phyloP scores from a whole-genome alignment of 2,888 invertebrate genomes.

The Lycaena phlaeas region DNA sequence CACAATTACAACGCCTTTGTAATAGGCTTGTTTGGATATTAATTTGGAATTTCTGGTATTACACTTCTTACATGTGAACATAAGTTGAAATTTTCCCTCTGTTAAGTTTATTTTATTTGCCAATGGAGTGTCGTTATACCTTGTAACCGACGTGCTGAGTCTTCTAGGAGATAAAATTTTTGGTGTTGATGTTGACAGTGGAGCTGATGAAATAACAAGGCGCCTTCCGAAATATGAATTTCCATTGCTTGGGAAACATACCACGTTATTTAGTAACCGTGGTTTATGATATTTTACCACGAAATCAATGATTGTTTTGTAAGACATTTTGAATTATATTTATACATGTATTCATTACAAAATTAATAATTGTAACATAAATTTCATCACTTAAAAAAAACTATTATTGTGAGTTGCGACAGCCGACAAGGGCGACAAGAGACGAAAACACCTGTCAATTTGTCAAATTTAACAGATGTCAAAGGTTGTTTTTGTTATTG shows the following conservation, averaged over 20 bases:
- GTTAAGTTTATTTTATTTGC: slow-evolving; percentile 31
- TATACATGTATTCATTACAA: not conserved
- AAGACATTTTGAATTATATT: slow-evolving; percentile 35
- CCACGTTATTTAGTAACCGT: slow-evolving; percentile 52
- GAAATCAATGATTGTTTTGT: slow-evolving; percentile 57
- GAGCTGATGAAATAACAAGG: slow-evolving; percentile 31
- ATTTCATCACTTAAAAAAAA: slow-evolving; percentile 22
- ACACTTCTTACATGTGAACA: slow-evolving; percentile 94
- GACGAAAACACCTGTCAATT: no score
- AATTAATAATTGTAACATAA: not conserved
- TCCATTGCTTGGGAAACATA: slow-evolving; percentile 59
- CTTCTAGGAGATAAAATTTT: slow-evolving; percentile 43
- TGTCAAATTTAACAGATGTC: no score
- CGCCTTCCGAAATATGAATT: slow-evolving; percentile 59
- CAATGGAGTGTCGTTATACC: slow-evolving; percentile 35
- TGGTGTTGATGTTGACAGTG: slow-evolving; percentile 41
- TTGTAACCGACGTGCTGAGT: slow-evolving; percentile 38
- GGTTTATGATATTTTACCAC: slow-evolving; percentile 60
- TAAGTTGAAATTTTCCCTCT: slow-evolving; percentile 77
- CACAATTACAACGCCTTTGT: slow-evolving; percentile 93
- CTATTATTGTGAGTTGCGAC: no score
- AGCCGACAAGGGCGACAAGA: no score
- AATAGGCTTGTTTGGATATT: slow-evolving; percentile 89
- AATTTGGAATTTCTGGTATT: slow-evolving; percentile 81
- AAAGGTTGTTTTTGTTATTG: no score